phyloP scores from a whole-genome alignment of 2,888 invertebrate genomes.

The Tortricodes alternella region DNA sequence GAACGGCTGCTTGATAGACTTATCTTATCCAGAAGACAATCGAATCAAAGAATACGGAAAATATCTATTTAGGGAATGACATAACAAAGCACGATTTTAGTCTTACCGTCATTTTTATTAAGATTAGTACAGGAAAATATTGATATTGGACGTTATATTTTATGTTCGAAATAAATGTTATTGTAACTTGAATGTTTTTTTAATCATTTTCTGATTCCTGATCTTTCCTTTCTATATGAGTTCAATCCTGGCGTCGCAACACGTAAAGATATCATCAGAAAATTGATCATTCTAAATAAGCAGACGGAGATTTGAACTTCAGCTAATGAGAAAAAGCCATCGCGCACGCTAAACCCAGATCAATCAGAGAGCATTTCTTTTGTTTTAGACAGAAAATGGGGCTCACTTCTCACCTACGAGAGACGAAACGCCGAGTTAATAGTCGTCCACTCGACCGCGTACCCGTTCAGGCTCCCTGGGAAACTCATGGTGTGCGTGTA shows the following conservation, averaged over 20 bases:
- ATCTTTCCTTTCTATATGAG: background rate
- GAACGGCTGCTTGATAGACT: too few species aligned
- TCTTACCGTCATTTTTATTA: background rate
- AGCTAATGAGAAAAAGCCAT: too few species aligned
- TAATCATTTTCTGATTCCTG: background rate
- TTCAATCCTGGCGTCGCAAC: too few species aligned
- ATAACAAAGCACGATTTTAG: background rate
- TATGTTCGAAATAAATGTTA: constrained; percentile 17
- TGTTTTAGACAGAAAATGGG: constrained; percentile 51
- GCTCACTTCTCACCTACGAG: constrained; percentile 37
- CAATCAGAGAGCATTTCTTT: constrained; percentile 47
- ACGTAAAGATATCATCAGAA: background rate
- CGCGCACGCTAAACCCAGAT: background rate
- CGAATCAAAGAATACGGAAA: too few species aligned
- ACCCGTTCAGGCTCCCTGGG: constrained; percentile 51
- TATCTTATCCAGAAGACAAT: too few species aligned
- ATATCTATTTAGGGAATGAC: background rate
- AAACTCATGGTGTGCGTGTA: constrained; percentile 45
- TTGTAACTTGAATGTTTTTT: constrained; percentile 2
- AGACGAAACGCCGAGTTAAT: constrained; percentile 48
- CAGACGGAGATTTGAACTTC: too few species aligned
- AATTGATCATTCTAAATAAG: too few species aligned
- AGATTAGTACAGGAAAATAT: background rate
- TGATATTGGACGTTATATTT: constrained; percentile 7
- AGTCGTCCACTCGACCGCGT: constrained; percentile 48